Evolutionary conservation across 2,888 invertebrate species (phyloP).

Genomic region (Thysanoteuthis rhombus): DNA sequence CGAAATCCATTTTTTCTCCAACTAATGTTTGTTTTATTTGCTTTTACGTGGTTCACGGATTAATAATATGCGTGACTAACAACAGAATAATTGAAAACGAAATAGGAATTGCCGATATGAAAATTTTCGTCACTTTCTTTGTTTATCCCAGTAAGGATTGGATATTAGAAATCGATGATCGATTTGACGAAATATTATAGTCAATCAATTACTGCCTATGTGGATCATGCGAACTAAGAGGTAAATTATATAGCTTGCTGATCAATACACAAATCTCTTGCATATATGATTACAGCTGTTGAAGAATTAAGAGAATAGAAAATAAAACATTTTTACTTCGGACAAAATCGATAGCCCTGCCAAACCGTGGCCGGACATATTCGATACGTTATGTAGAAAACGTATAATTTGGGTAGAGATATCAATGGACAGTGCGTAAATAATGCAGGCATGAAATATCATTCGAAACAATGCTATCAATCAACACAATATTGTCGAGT

Average conservation of each 20-base stretch:
- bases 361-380: no score
- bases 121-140: neutral
- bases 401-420: no score
- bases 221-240: neutral
- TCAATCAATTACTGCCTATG: neutral
- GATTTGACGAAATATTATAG: neutral
- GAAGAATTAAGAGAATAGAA: neutral
- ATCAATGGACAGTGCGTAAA: no score
- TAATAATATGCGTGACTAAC: neutral
- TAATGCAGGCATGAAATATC: no score
- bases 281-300: neutral
- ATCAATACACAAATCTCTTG: neutral
- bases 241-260: neutral
- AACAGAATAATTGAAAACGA: neutral
- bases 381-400: no score
- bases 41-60: neutral
- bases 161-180: neutral
- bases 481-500: no score
- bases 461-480: no score
- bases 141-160: neutral
- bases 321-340: neutral
- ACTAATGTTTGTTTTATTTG: neutral
- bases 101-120: neutral
- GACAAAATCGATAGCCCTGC: neutral
- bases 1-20: neutral